Conservation (phyloP, 2,888 invertebrate genomes). For the Cyaniris semiargus region DNA sequence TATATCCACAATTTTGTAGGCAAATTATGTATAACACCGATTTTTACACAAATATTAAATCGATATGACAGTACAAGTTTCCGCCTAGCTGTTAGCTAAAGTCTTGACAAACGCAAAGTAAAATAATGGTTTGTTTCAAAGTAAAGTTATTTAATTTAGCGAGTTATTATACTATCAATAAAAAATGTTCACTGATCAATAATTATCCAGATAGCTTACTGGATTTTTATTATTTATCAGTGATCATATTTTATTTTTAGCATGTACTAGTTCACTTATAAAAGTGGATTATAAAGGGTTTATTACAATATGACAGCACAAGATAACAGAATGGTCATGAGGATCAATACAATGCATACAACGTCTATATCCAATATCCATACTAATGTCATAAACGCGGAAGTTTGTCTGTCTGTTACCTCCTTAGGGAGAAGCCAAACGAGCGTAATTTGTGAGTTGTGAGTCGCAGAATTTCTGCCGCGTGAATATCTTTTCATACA, state of each 20-base stretch:
- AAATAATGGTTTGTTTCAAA: neutral
- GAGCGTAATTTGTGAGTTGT: no score
- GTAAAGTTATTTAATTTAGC: neutral
- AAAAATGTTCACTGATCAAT: neutral
- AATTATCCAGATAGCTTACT: neutral
- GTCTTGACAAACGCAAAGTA: neutral
- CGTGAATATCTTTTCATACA: no score
- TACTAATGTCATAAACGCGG: no score
- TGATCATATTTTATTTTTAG: no score
- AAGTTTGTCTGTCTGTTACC: no score
- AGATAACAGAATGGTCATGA: neutral
- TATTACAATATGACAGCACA: neutral
- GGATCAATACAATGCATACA: no score
- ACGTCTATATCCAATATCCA: no score
- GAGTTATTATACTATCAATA: neutral
- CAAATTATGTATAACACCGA: neutral
- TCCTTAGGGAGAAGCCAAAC: no score
- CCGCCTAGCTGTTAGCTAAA: neutral
- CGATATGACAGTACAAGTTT: conserved; percentile 4
- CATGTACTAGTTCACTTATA: neutral
- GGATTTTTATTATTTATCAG: no score
- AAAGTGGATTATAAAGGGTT: neutral
- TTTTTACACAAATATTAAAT: neutral
- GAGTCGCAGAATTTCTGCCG: no score
- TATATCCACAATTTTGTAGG: neutral